phyloP scores from a whole-genome alignment of 2,888 invertebrate genomes.

The Cremastinae sp. region DNA sequence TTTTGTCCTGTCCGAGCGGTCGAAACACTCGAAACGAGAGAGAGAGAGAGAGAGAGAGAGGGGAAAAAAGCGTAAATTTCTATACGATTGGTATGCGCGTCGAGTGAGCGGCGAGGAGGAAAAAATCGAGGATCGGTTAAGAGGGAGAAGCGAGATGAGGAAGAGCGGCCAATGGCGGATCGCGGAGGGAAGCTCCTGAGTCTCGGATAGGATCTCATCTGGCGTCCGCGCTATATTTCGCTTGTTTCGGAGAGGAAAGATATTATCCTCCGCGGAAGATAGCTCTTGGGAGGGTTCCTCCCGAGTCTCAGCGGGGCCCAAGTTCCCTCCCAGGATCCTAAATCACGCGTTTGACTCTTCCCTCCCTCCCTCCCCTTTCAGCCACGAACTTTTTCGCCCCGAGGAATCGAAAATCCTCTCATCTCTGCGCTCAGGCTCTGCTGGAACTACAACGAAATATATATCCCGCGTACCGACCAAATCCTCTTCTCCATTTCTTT shows the following conservation, averaged over 20 bases:
- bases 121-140: constrained; percentile 4
- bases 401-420: constrained; percentile 59
- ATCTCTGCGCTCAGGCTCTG: constrained; percentile 26
- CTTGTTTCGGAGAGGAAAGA: constrained; percentile 39
- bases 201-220: constrained; percentile 53
- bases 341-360: constrained; percentile 77
- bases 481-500: constrained; percentile 13
- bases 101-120: constrained; percentile 2
- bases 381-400: constrained; percentile 66
- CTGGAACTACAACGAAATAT: constrained; percentile 33
- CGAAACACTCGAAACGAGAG: constrained; percentile 9
- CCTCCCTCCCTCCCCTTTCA: constrained; percentile 7
- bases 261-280: constrained; percentile 50
- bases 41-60: neutral
- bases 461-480: constrained; percentile 54
- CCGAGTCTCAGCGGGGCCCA: constrained; percentile 21
- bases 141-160: constrained; percentile 33
- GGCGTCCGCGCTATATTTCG: constrained; percentile 11
- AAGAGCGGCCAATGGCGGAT: constrained; percentile 54
- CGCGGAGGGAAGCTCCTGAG: constrained; percentile 39
- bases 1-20: neutral
- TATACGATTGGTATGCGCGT: neutral
- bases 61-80: neutral
- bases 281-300: constrained; percentile 31
- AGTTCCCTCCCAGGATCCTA: constrained; percentile 72